Conservation (phyloP, 2,888 invertebrate species). For the Ophion slaviceki region DNA sequence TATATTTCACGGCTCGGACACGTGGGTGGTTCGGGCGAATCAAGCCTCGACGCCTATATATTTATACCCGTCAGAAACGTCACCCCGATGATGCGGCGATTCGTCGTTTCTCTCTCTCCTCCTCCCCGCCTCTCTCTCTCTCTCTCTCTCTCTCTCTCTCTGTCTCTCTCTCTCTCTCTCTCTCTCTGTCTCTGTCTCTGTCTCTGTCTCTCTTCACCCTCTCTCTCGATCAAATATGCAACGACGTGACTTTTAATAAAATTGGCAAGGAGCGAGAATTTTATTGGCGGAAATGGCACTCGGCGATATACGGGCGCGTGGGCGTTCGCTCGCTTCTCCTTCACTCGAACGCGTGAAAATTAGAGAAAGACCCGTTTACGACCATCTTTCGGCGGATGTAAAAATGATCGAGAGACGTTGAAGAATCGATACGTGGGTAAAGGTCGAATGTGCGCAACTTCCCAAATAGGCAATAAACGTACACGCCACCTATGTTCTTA, state of each 20-base stretch:
- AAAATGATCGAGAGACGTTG: constrained; percentile 1
- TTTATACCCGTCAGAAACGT: constrained; percentile 56
- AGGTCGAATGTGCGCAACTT: not conserved
- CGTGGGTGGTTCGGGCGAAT: constrained; percentile 75
- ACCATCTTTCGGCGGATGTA: not conserved
- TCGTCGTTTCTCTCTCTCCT: not conserved
- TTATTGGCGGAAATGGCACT: constrained; percentile 24
- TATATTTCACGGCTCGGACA: constrained; percentile 78
- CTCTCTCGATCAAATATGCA: constrained; percentile 5
- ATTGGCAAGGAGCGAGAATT: constrained; percentile 43
- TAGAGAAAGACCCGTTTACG: not conserved
- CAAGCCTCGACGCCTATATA: constrained; percentile 53
- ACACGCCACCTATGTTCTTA: no score
- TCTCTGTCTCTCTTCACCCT: no score
- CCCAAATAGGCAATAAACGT: no score
- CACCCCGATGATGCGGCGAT: constrained; percentile 49
- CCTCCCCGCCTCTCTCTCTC: no score
- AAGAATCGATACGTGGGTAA: not conserved
- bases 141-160: no score
- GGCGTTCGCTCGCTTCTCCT: constrained; percentile 5
- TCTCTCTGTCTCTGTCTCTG: not conserved
- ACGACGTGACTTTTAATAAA: constrained; percentile 39
- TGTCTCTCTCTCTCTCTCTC: not conserved
- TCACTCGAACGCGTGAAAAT: not conserved
- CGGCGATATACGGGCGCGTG: not conserved